Evolutionary conservation across 1,140 invertebrate genomes (phyloP).

Genomic region (Paraescarpia echinospica): DNA sequence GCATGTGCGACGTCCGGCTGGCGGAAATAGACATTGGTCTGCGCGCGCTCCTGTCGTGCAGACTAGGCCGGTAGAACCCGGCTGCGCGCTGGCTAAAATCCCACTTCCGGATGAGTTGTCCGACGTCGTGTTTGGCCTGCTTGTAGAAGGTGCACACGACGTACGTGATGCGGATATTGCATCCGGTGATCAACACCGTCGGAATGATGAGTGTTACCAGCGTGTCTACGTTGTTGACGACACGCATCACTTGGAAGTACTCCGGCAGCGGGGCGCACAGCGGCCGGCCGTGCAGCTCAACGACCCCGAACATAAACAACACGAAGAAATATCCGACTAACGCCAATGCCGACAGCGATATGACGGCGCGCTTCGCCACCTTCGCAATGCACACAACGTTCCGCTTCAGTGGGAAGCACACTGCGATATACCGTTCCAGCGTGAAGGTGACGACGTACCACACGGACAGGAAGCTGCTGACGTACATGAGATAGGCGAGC

Average conservation of each 20-base stretch:
- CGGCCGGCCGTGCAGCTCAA: background rate
- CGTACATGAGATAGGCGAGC: constrained; percentile 36
- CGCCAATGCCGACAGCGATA: constrained; percentile 20
- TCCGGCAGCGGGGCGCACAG: constrained; percentile 56
- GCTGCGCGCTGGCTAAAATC: constrained; percentile 4
- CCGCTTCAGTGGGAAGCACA: constrained; percentile 41
- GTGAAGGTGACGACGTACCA: constrained; percentile 48
- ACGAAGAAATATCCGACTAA: constrained; percentile 28
- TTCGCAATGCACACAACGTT: constrained; percentile 33
- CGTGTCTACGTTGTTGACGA: constrained; percentile 34
- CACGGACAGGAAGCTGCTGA: constrained; percentile 42
- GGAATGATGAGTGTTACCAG: constrained; percentile 45
- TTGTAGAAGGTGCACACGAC: constrained; percentile 12
- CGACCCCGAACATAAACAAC: constrained; percentile 17
- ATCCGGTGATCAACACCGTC: constrained; percentile 21
- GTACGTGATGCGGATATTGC: constrained; percentile 22
- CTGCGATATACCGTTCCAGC: constrained; percentile 46
- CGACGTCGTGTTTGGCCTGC: constrained; percentile 6
- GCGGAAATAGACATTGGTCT: constrained; percentile 35
- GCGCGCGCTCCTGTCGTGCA: background rate
- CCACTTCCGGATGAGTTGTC: background rate
- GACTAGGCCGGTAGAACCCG: background rate
- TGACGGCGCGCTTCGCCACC: constrained; percentile 33
- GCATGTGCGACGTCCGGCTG: constrained; percentile 60
- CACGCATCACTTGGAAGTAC: constrained; percentile 39